Conservation (phyloP, 1,140 invertebrate species). For the Formica selysi region DNA sequence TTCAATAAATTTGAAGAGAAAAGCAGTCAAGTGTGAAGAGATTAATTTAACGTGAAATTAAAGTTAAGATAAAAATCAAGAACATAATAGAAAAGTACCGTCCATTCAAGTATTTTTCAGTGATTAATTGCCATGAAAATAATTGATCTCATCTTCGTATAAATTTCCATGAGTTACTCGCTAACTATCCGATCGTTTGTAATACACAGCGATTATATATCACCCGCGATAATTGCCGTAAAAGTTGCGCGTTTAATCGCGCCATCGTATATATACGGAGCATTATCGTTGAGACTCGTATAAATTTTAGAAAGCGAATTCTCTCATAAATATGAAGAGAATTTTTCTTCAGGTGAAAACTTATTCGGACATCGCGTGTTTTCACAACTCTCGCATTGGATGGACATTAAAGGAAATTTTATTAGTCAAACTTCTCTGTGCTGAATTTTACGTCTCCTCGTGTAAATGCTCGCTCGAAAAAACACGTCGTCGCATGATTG, state of each 20-base stretch:
- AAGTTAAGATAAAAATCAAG: too few relatives aligned
- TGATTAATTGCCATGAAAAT: not conserved
- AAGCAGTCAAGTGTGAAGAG: too few relatives aligned
- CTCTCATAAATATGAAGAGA: constrained; percentile 42
- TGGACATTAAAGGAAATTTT: not conserved
- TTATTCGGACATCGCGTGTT: constrained; percentile 42
- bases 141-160: constrained; percentile 8
- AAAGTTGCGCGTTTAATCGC: not conserved
- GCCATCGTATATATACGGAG: not conserved
- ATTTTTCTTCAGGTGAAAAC: constrained; percentile 23
- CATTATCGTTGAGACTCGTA: not conserved
- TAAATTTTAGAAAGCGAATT: constrained; percentile 51
- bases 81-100: too few relatives aligned
- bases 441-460: not conserved
- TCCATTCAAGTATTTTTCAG: not conserved
- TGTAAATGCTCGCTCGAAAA: not conserved
- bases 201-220: not conserved
- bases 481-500: too few relatives aligned
- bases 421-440: not conserved
- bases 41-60: too few relatives aligned
- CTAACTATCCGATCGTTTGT: not conserved
- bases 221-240: not conserved
- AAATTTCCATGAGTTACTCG: not conserved
- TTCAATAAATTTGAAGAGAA: too few relatives aligned
- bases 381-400: not conserved